phyloP scores from a whole-genome alignment of 2,797 vertebrate genomes.

The Masticophis lateralis region DNA sequence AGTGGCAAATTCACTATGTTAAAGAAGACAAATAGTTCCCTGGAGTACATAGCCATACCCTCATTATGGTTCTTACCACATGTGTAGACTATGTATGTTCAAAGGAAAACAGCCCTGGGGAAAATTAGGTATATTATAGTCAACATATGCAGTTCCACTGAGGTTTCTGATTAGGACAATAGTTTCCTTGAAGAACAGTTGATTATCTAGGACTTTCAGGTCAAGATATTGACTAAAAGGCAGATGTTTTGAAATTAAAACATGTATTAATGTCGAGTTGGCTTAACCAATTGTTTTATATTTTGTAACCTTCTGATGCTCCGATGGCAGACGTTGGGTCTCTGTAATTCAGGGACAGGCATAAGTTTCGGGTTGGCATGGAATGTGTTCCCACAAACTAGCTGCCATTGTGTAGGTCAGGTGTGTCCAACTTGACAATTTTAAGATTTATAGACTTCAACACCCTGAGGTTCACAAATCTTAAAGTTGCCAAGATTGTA shows the following conservation, averaged over 20 bases:
- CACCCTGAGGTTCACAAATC: neutral
- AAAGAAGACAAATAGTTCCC: slow-evolving; percentile 26
- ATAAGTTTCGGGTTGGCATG: neutral
- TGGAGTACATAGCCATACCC: slow-evolving; percentile 35
- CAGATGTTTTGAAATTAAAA: neutral
- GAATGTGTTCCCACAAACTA: neutral
- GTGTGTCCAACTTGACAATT: neutral
- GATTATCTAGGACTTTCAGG: neutral
- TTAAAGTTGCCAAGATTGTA: neutral
- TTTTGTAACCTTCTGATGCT: neutral
- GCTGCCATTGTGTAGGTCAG: neutral
- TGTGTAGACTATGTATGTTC: slow-evolving; percentile 31
- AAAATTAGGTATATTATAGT: slow-evolving; percentile 45
- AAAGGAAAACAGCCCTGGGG: slow-evolving; percentile 55
- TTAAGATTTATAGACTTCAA: neutral
- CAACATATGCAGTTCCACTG: slow-evolving; percentile 42
- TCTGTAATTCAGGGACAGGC: neutral
- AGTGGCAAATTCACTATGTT: neutral
- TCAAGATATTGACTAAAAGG: neutral
- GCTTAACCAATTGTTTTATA: neutral
- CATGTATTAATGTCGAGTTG: neutral
- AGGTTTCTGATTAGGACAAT: slow-evolving; percentile 22
- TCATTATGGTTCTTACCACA: slow-evolving; percentile 31
- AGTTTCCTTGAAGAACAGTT: neutral
- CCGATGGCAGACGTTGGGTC: neutral